Conservation (phyloP, 2,113 vertebrate genomes). For the Eretmochelys imbricata region DNA sequence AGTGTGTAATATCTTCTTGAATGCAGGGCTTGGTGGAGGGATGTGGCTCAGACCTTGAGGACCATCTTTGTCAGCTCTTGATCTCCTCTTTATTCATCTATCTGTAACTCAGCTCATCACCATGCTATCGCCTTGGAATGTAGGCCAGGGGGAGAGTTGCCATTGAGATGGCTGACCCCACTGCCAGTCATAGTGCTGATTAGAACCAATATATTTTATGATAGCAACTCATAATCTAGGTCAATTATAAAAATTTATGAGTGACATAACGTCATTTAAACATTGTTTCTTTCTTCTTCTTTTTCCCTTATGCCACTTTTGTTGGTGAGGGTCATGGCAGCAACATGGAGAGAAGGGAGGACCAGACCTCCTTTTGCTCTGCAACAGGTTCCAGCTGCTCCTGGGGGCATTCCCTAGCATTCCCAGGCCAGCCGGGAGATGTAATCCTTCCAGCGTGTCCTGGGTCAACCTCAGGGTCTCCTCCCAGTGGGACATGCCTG, state of each 20-base stretch:
- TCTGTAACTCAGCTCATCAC: not conserved
- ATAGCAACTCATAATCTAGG: not conserved
- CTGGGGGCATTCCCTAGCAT: too few species aligned
- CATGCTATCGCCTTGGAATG: not conserved
- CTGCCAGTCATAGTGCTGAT: not conserved
- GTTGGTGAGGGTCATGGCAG: too few species aligned
- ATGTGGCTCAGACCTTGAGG: not conserved
- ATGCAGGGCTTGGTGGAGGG: not conserved
- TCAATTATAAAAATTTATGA: not conserved
- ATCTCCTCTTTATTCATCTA: not conserved
- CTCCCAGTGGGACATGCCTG: too few species aligned
- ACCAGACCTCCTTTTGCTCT: too few species aligned
- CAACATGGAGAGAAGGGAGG: too few species aligned
- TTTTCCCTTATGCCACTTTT: too few species aligned
- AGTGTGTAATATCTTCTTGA: not conserved
- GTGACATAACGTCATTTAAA: not conserved
- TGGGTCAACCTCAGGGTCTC: too few species aligned
- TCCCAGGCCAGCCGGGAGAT: too few species aligned
- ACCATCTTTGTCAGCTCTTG: not conserved
- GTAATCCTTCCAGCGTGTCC: too few species aligned
- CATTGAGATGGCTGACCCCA: not conserved
- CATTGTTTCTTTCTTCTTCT: not conserved
- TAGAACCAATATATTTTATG: accelerated
- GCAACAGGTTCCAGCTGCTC: too few species aligned
- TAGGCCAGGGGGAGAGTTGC: not conserved